Base-by-base conservation (phyloP, 1,140 invertebrate species). In the Ericerus pela region DNA sequence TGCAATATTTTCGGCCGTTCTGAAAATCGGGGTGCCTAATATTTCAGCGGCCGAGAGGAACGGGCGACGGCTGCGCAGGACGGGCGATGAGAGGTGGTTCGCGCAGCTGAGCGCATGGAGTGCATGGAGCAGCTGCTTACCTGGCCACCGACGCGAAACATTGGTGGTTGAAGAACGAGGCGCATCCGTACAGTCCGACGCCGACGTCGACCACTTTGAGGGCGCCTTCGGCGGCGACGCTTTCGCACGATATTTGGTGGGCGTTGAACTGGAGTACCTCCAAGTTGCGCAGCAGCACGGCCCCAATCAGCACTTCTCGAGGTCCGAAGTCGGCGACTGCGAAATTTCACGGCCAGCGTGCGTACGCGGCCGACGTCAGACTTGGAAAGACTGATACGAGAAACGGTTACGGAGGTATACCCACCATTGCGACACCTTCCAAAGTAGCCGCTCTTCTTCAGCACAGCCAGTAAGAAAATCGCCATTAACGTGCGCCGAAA, bases 211-310 rank as follows among this genome's bases (percentile, higher is more conserved):
- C 29, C 2, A 24, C 55, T 36, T 52, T 57, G 0, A 41, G 14
- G 22, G 41, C 20, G 22, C 26, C 26, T 10, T 47, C 18, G 20
- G 16, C 22, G 26, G 22, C 26, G 22, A 3, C 26, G 16, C 22
- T 20, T 59, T 55, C 18, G 18, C 59, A 26, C 0, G 83, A 80
- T n/a, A 92, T 78, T 69, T 91, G 87, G 67, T 92, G 88, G 1
- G 87, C 87, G 70, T 92, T 92, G 69, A 89, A 93, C 61, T 90
- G 88, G 1, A 91, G 67, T 47, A 89, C 75, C 70, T 88, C 84
- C 2, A 91, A 72, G 63, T 88, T 77, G 30, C 77, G 75, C 1
- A 88, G 67, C 16, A 92, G 66, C 16, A 88, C 68, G 14, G 79
- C 74, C 10, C 71, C 77, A 22, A 83, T 73, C 36, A 71, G 68